Percentiles rank a stretch among this genome's conserved stretches.
Evolutionary conservation across 2,888 invertebrate species (phyloP).

Genomic region (Tenthredo notha): DNA sequence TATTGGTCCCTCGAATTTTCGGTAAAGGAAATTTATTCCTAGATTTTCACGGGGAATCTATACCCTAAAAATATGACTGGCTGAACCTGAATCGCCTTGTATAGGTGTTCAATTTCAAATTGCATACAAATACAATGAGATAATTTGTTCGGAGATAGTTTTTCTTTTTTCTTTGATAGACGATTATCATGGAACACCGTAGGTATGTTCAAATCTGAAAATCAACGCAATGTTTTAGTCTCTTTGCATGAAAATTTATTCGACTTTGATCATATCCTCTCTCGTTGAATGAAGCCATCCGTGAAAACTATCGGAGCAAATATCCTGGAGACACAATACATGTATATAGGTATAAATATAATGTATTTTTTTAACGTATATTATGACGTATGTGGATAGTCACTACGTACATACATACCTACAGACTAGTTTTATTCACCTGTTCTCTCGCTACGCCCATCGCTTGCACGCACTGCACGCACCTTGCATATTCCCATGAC

Average conservation of each 20-base stretch:
- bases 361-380: constrained; percentile 3
- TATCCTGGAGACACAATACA: constrained; percentile 65
- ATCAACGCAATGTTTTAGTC: neutral
- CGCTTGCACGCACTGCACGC: constrained; percentile 36
- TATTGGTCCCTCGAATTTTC: too few relatives aligned
- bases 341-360: neutral
- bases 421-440: constrained; percentile 36
- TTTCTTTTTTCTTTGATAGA: neutral
- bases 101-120: too few relatives aligned
- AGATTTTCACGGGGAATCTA: too few relatives aligned
- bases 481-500: constrained; percentile 51
- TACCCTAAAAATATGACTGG: too few relatives aligned
- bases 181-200: too few relatives aligned
- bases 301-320: constrained; percentile 75
- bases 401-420: neutral
- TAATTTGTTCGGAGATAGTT: neutral
- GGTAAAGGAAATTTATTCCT: too few relatives aligned
- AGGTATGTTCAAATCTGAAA: too few relatives aligned
- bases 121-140: too few relatives aligned
- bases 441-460: constrained; percentile 26
- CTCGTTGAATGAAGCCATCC: constrained; percentile 66
- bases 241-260: neutral
- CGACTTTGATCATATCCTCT: neutral
- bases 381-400: constrained; percentile 48
- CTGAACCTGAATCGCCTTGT: too few relatives aligned